Evolutionary conservation across 2,797 vertebrate species (phyloP).

Genomic region (Discoglossus pictus): DNA sequence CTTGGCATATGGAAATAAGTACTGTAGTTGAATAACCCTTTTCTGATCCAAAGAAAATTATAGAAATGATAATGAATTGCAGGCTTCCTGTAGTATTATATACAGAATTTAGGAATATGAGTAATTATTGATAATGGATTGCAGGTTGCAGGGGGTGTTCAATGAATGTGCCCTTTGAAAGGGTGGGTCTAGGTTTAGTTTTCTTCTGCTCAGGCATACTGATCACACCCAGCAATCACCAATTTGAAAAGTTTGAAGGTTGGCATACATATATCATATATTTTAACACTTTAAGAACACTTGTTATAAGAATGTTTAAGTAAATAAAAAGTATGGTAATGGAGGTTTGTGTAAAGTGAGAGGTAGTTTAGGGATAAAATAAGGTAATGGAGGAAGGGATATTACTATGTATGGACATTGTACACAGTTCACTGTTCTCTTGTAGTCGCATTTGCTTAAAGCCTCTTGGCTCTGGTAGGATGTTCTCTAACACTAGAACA

Average conservation of each 20-base stretch:
- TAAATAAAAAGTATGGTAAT: too few relatives aligned
- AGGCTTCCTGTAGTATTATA: conserved; percentile 31
- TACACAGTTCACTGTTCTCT: too few relatives aligned
- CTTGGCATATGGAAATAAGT: conserved; percentile 21
- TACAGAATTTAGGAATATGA: conserved; percentile 27
- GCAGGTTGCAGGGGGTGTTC: conserved; percentile 28
- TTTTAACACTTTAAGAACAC: too few relatives aligned
- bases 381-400: too few relatives aligned
- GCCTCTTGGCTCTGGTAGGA: too few relatives aligned
- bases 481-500: too few relatives aligned
- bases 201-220: conserved; percentile 20
- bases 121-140: conserved; percentile 42
- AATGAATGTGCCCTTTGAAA: not conserved
- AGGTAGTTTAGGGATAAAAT: too few relatives aligned
- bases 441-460: too few relatives aligned
- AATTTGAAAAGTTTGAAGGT: conserved; percentile 20
- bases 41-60: conserved; percentile 4
- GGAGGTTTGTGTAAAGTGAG: too few relatives aligned
- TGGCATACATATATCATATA: too few relatives aligned
- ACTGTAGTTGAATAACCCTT: conserved; percentile 22
- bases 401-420: too few relatives aligned
- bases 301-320: too few relatives aligned
- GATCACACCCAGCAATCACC: conserved; percentile 10
- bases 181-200: conserved; percentile 20
- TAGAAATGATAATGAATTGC: conserved; percentile 30